phyloP scores from a whole-genome alignment of 2,113 vertebrate species.

The Nycticebus coucang region DNA sequence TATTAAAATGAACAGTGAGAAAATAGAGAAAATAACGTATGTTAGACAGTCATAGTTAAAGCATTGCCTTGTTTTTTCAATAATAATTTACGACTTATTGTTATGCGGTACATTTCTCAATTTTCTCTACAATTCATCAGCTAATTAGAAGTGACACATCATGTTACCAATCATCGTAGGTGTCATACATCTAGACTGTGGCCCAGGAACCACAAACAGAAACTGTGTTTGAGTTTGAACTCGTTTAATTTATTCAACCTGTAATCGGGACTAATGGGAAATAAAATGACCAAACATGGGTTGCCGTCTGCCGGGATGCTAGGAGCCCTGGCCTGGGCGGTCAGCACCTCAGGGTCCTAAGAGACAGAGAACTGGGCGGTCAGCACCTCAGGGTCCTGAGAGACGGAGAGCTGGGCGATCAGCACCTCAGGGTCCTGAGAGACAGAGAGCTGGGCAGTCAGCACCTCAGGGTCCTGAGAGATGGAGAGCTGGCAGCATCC shows the following conservation, averaged over 20 bases:
- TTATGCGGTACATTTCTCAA: neutral
- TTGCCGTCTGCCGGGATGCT: neutral
- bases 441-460: neutral
- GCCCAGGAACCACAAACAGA: neutral
- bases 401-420: neutral
- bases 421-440: no score
- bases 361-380: neutral
- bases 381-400: neutral
- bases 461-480: neutral
- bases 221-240: neutral
- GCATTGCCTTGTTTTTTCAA: slow-evolving; percentile 17
- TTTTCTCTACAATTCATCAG: slow-evolving; percentile 22
- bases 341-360: neutral
- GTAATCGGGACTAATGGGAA: neutral
- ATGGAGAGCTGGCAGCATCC: neutral
- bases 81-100: neutral
- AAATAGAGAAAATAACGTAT: neutral
- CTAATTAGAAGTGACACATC: slow-evolving; percentile 25
- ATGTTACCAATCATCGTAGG: neutral
- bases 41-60: neutral
- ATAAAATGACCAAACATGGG: neutral
- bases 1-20: neutral
- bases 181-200: neutral
- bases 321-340: neutral
- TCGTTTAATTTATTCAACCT: neutral